phyloP scores from a whole-genome alignment of 2,113 vertebrate genomes.

The Halichoeres trimaculatus region DNA sequence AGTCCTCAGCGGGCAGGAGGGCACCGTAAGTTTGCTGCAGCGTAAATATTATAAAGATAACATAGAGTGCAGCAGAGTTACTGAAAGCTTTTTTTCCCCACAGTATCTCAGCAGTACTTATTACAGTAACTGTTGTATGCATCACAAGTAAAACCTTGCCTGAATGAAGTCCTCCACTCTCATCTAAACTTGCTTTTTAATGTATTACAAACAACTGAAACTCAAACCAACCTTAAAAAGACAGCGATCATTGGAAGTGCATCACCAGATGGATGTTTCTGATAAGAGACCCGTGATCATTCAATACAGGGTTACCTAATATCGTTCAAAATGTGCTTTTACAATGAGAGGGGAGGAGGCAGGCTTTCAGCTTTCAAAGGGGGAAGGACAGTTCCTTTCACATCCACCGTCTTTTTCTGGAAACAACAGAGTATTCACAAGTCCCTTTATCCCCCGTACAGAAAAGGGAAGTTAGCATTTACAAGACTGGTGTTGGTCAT shows the following conservation, averaged over 20 bases:
- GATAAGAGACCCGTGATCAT: conserved; percentile 29
- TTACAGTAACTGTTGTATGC: not conserved
- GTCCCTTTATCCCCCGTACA: conserved; percentile 6
- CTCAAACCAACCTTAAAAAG: not conserved
- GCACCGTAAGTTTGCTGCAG: conserved; percentile 34
- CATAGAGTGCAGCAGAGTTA: conserved; percentile 40
- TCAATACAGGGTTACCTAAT: conserved; percentile 43
- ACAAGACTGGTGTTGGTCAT: conserved; percentile 15
- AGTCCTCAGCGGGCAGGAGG: conserved; percentile 12
- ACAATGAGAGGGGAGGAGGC: conserved; percentile 51
- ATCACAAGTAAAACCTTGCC: not conserved
- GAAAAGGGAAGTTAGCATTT: conserved; percentile 57
- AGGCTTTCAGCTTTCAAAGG: conserved; percentile 25
- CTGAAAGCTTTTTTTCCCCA: not conserved
- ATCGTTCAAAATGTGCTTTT: conserved; percentile 50
- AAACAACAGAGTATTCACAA: conserved; percentile 51
- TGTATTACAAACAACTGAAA: not conserved
- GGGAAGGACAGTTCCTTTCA: conserved; percentile 26
- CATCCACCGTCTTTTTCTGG: conserved; percentile 25
- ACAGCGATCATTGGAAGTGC: not conserved
- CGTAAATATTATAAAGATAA: conserved; percentile 48
- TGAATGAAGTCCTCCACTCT: not conserved
- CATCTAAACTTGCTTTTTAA: not conserved
- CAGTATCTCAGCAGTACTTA: conserved; percentile 4
- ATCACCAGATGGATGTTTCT: conserved; percentile 8